Conservation (phyloP, 2,113 vertebrate genomes). For the Bufo gargarizans region DNA sequence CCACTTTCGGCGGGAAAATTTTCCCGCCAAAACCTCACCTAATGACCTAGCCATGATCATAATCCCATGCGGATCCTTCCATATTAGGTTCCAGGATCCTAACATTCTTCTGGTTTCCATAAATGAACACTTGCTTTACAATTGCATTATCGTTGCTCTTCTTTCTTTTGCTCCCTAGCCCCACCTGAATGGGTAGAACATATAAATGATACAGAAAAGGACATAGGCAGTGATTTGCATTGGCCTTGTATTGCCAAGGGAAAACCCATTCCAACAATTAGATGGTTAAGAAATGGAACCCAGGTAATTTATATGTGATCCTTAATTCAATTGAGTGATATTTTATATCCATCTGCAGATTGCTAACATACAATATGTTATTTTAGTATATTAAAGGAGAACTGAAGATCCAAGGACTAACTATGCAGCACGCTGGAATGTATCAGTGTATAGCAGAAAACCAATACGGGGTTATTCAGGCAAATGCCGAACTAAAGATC, state of each 20-base stretch:
- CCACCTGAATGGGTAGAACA: slow-evolving; percentile 90
- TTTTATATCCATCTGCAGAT: neutral
- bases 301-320: neutral
- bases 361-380: slow-evolving; percentile 17
- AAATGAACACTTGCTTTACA: neutral
- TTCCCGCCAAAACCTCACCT: too few relatives aligned
- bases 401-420: slow-evolving; percentile 79
- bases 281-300: slow-evolving; percentile 86
- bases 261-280: slow-evolving; percentile 86
- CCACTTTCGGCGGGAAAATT: too few relatives aligned
- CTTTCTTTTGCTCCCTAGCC: slow-evolving; percentile 71
- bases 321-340: neutral
- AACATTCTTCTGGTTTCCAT: neutral
- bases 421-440: slow-evolving; percentile 87
- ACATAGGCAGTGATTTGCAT: slow-evolving; percentile 84
- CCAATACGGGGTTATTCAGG: slow-evolving; percentile 82
- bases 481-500: slow-evolving; percentile 91
- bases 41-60: too few relatives aligned
- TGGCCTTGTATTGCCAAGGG: slow-evolving; percentile 90
- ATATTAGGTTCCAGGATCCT: too few relatives aligned
- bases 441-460: slow-evolving; percentile 98
- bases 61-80: too few relatives aligned
- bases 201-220: slow-evolving; percentile 87
- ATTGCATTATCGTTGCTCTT: neutral
- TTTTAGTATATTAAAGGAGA: slow-evolving; percentile 82